phyloP scores from a whole-genome alignment of 2,888 invertebrate species.

The Harmothoe impar region DNA sequence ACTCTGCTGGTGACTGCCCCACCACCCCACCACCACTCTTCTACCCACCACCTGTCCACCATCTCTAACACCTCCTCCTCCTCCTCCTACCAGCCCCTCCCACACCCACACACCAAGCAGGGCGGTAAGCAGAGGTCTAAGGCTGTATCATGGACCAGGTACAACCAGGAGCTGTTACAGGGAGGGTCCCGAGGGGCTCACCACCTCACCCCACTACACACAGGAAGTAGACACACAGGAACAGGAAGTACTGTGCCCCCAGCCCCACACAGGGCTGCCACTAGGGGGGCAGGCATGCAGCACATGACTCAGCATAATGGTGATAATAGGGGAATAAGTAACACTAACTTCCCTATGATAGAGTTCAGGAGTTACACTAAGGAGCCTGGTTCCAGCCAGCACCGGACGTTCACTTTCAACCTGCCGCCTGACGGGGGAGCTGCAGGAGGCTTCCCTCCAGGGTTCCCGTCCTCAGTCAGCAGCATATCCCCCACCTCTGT shows the following conservation, averaged over 20 bases:
- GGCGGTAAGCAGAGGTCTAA: neutral
- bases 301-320: no score
- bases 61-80: neutral
- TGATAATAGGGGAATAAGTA: neutral
- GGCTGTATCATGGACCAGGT: neutral
- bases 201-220: neutral
- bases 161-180: neutral
- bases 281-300: neutral
- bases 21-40: no score
- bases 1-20: neutral
- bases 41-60: neutral
- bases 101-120: neutral
- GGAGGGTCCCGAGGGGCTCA: neutral
- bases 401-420: conserved; percentile 23
- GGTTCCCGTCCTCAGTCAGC: neutral
- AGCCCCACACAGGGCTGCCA: neutral
- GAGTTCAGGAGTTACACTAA: conserved; percentile 31
- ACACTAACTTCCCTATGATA: neutral
- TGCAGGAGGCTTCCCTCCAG: no score
- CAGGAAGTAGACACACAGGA: neutral
- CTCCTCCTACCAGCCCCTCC: neutral
- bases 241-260: neutral
- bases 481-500: neutral
- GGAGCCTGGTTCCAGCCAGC: neutral
- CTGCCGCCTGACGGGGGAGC: neutral